Evolutionary conservation across 2,888 invertebrate species (phyloP), one percentile per base, ranked within the genome.

Genomic region (Xanthorhoe designata): DNA sequence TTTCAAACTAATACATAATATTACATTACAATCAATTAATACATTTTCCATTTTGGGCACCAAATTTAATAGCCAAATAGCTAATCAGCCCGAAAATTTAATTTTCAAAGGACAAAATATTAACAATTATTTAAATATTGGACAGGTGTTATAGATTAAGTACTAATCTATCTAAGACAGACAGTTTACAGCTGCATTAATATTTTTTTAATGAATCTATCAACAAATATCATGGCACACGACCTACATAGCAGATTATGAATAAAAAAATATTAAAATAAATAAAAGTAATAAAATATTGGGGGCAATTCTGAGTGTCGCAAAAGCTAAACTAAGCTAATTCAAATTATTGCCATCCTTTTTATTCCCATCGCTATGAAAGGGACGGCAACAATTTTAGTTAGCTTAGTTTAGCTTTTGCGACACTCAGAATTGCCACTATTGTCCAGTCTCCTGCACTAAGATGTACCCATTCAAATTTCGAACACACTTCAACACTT

Each of bases 1-100:
- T 45, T 17, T 47, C 13, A 42, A 17, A 42, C 4, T 42, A 42
- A 7, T 42, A 42, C 15, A 17, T 47, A 4, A 47, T 17, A n/a
- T 17, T 13, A 15, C 15, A 17, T 47, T 47, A 47, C 15, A 15
- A 15, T 47, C 8, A 47, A 17, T 17, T 17, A 47, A 47, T 47
- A 47, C 47, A 47, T 47, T 45, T 45, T 15, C 7, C 45, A 32
- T 53, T 62, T 57, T 59, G 63, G 63, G 66, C 70, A 66, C 64
- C 68, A 58, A 19, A 29, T 51, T 42, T 58, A 24, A 61, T 52
- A 60, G 45, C 63, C 29, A 62, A 5, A 61, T 61, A 6, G 17
- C 17, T 15, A 29, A 57, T 64, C 59, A 68, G 56, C 42, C 50
- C 24, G 64, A 73, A 70, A 68, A 71, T 73, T 71, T 53, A 0